These are phyloP conservation scores for Carabus problematicus DNA, from an alignment of 2,888 invertebrate genomes.

Conservation along the genomic window DNA sequence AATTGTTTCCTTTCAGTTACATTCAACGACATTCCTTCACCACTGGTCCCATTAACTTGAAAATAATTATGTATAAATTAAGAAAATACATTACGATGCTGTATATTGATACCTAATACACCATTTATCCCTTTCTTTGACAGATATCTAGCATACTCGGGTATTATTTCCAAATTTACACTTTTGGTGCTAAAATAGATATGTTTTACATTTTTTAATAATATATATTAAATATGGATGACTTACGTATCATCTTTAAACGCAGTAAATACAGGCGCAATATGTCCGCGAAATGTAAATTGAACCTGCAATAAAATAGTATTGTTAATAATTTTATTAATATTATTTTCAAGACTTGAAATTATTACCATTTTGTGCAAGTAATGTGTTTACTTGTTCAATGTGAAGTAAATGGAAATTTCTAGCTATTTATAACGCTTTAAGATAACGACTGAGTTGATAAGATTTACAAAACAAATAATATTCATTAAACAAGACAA, in stretches of 20 bases:
- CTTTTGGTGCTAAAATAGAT: constrained; percentile 46
- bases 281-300: constrained; percentile 68
- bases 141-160: constrained; percentile 71
- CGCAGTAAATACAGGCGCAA: constrained; percentile 77
- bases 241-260: constrained; percentile 66
- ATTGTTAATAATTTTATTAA: neutral
- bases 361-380: constrained; percentile 26
- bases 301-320: constrained; percentile 18
- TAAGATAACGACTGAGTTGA: neutral
- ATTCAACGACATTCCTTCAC: constrained; percentile 75
- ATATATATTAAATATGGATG: constrained; percentile 18
- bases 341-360: neutral
- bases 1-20: constrained; percentile 71
- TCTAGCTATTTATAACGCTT: constrained; percentile 8
- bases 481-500: neutral
- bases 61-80: constrained; percentile 43
- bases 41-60: constrained; percentile 80
- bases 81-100: neutral
- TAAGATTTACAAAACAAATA: constrained; percentile 4
- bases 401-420: neutral
- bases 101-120: constrained; percentile 67
- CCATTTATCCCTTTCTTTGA: constrained; percentile 68
- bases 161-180: constrained; percentile 54
- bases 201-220: constrained; percentile 21
- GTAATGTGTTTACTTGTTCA: constrained; percentile 6